Evolutionary conservation across 2,888 invertebrate genomes (phyloP).

Genomic region (Tiliacea citrago): DNA sequence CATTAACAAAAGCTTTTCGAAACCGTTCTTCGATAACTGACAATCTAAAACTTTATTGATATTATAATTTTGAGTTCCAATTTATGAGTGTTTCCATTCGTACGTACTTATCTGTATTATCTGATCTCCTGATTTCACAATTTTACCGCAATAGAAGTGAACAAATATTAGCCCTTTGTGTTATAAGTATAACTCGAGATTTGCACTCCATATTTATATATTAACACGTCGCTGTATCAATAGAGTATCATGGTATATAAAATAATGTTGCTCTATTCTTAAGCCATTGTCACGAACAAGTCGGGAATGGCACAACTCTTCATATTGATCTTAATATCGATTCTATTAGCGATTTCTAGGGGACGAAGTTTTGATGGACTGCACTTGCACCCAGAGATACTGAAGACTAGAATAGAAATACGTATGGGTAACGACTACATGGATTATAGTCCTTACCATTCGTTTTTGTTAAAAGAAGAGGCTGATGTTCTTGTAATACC

Average conservation of each 20-base stretch:
- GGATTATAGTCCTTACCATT: constrained; percentile 78
- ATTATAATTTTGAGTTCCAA: constrained; percentile 7
- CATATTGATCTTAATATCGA: constrained; percentile 68
- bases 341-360: constrained; percentile 66
- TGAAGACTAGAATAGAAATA: constrained; percentile 75
- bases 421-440: constrained; percentile 79
- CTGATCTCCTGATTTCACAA: constrained; percentile 33
- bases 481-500: constrained; percentile 50
- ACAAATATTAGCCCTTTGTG: constrained; percentile 52
- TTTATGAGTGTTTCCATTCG: constrained; percentile 6
- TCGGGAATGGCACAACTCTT: constrained; percentile 76
- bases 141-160: constrained; percentile 22
- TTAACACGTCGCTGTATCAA: constrained; percentile 55
- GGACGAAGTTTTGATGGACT: constrained; percentile 73
- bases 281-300: constrained; percentile 48
- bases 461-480: constrained; percentile 54
- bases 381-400: constrained; percentile 77
- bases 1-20: neutral
- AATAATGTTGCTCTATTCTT: constrained; percentile 52
- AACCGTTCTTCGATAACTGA: neutral
- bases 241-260: constrained; percentile 58
- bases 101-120: neutral
- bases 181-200: constrained; percentile 40
- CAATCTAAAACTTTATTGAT: constrained; percentile 1
- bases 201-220: constrained; percentile 34